Conservation (phyloP, 2,113 vertebrate genomes). For the Myanophis thanlyinensis region DNA sequence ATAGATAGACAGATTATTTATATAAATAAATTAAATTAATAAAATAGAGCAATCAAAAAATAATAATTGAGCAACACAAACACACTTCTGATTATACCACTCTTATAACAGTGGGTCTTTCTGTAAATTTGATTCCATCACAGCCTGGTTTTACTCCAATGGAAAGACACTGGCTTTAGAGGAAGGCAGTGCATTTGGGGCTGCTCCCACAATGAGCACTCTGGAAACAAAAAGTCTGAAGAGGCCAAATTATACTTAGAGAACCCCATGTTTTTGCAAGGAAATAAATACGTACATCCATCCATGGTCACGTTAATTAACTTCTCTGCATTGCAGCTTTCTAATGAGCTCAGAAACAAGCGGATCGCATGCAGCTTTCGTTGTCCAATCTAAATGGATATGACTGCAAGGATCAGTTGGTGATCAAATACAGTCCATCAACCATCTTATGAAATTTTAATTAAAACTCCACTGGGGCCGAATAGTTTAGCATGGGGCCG, state of each 20-base stretch:
- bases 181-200: neutral
- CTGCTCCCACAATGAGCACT: neutral
- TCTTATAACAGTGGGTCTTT: neutral
- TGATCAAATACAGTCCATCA: neutral
- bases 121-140: neutral
- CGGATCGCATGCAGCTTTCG: neutral
- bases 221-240: neutral
- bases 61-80: neutral
- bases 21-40: neutral
- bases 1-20: no score
- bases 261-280: neutral
- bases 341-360: neutral
- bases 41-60: neutral
- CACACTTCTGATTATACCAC: neutral
- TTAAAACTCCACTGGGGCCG: conserved; percentile 36
- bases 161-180: neutral
- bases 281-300: neutral
- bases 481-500: conserved; percentile 36
- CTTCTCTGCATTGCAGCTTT: neutral
- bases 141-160: neutral
- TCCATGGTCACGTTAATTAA: neutral
- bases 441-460: conserved; percentile 49
- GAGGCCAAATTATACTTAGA: neutral
- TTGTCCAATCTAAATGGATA: neutral
- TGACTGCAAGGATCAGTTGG: neutral